phyloP scores from a whole-genome alignment of 2,113 vertebrate species.

The Taxidea taxus region DNA sequence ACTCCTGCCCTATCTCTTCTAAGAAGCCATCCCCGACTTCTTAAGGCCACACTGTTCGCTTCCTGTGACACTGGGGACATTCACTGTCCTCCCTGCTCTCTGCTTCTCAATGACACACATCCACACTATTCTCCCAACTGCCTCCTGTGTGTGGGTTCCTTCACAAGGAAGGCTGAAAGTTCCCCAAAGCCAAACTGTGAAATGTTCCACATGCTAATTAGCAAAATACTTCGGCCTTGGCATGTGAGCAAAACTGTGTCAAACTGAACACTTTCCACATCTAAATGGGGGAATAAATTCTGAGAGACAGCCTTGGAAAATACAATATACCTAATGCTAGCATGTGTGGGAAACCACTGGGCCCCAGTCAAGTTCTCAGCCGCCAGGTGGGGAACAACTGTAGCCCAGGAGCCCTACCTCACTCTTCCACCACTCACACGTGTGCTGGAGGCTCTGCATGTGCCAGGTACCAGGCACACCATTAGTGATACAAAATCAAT shows the following conservation, averaged over 20 bases:
- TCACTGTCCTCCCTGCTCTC: neutral
- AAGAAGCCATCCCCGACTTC: neutral
- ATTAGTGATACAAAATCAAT: neutral
- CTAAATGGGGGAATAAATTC: neutral
- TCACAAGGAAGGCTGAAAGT: neutral
- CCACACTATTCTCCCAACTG: neutral
- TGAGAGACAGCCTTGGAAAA: neutral
- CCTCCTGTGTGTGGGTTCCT: neutral
- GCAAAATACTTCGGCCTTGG: neutral
- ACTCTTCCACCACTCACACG: neutral
- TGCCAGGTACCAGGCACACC: rapidly evolving
- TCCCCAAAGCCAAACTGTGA: neutral
- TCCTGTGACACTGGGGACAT: neutral
- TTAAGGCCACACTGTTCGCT: neutral
- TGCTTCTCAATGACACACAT: neutral
- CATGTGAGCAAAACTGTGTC: neutral
- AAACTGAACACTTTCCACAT: neutral
- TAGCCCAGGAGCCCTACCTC: neutral
- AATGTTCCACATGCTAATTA: neutral
- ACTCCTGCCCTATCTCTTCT: neutral
- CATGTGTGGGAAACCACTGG: neutral
- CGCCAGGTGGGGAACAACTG: neutral
- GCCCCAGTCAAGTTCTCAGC: neutral
- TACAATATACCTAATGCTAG: neutral
- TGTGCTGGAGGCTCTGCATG: rapidly evolving